These are phyloP conservation scores for Neodiprion lecontei DNA, from an alignment of 1,140 invertebrate species.

Conservation along the genomic window DNA sequence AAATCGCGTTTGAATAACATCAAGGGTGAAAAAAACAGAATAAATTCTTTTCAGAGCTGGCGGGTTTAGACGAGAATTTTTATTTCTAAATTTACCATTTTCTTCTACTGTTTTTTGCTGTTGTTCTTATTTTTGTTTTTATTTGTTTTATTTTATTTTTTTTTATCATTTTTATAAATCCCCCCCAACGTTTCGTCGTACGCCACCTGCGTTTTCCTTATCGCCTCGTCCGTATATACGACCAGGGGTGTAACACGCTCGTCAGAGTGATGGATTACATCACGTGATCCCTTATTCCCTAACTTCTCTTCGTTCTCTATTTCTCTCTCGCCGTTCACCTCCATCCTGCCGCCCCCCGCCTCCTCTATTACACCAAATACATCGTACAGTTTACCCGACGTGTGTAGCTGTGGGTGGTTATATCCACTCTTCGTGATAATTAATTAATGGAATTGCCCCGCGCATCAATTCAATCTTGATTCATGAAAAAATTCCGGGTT, in stretches of 20 bases:
- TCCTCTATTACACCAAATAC: too few relatives aligned
- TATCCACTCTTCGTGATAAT: too few relatives aligned
- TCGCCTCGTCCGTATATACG: neutral
- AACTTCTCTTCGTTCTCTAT: neutral
- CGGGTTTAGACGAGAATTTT: neutral
- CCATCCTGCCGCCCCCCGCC: too few relatives aligned
- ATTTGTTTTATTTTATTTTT: neutral
- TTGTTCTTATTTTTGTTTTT: neutral
- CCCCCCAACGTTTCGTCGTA: neutral
- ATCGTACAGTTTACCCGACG: too few relatives aligned
- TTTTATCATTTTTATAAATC: too few relatives aligned
- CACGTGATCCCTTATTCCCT: neutral
- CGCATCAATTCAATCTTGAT: too few relatives aligned
- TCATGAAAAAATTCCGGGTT: too few relatives aligned
- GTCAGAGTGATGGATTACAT: conserved; percentile 1
- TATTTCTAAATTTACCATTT: neutral
- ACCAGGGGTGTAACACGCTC: neutral
- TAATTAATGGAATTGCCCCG: too few relatives aligned
- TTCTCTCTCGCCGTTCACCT: too few relatives aligned
- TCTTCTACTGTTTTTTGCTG: neutral
- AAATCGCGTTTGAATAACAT: too few relatives aligned
- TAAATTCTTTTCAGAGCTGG: neutral
- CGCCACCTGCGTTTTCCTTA: neutral
- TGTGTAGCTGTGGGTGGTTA: too few relatives aligned
- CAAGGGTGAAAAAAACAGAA: neutral